Base-by-base conservation (phyloP, 92 coral and sea anemone genomes). In the Pocillopora meandrina region DNA sequence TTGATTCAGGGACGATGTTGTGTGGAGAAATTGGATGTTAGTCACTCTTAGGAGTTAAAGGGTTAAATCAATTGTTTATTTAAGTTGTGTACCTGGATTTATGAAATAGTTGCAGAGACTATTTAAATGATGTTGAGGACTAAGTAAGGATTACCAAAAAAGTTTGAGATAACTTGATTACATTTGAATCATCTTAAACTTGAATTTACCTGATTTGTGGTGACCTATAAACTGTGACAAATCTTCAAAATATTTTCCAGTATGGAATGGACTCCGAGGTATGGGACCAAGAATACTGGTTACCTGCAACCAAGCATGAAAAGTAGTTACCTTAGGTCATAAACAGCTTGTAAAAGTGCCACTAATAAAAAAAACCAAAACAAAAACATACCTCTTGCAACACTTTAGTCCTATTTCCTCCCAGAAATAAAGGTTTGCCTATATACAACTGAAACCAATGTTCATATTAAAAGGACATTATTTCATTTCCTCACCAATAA, bases 371-470 rank as follows among this genome's bases (percentile, higher is more conserved):
- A 42, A 42, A 42, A 3, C n/a, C 31, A 26, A 26, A 26, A 42
- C 4, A n/a, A 36, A 2, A 66, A 31, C 90, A 34, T 71, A 95
- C 98, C 91, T 90, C 90, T 79, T 90, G 92, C 72, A 96, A 70
- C 42, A 96, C 79, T 56, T 85, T 95, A 0, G 58, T 78, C 74
- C 92, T 96, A 11, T 80, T 86, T 78, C 78, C 73, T 65, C 96
- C 98, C 59, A 86, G 61, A 82, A 96, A 96, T 66, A 96, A 57
- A 10, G 98, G 98, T 72, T 90, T 83, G 18, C 98, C 98, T 62
- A 92, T 86, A 84, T 90, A 87, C 62, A 93, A 82, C 98, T 95
- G 80, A n/a, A 82, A 60, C 52, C 52, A 57, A 47, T 26, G 26
- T 26, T 26, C 26, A 26, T 26, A 26, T 26, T 26, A 26, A 26